Base-by-base conservation (phyloP, 2,888 invertebrate species). In the Amiota minor region DNA sequence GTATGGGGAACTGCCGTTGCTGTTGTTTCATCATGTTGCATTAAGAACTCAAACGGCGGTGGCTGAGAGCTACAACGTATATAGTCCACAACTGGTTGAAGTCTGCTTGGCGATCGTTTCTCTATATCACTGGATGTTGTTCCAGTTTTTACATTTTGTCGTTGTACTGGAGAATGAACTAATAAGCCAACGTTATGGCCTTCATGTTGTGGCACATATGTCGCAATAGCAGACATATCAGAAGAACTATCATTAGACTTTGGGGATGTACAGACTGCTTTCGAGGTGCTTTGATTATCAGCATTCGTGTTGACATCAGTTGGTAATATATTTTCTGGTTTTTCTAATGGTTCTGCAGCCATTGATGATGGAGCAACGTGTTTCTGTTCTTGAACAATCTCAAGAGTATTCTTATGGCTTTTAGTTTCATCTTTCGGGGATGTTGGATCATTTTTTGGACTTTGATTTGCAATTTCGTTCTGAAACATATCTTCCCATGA, bases 151-250 rank as follows among this genome's bases (percentile, higher is more conserved):
- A 0, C 0, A 4, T 10, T 81, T 55, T 79, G 35, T 35, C 35
- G 35, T 35, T 35, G 35, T 35, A 35, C 35, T 35, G 35, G 35
- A 6, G 35, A 35, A 35, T 35, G 86, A 71, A 87, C 88, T 55
- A 87, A 74, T 14, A 88, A 76, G 0, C 88, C 88, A 72, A 87
- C 81, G 65, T 88, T 87, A 75, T 88, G 88, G 14, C 88, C 86
- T 74, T 88, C 88, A 77, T 87, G 72, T 72, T 88, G 88, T 10
- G 88, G 82, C 76, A 88, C 83, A 78, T 82, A 81, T 20, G 78
- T 80, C 67, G 83, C 72, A 79, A 76, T 18, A 76, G 71, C 6
- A 35, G 6, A 1, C 2, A 1, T 23, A 2, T 23, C 23, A 23
- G 2, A 23, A 23, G 23, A 35, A 35, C 6, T 35, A 6, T 35